Evolutionary conservation across 1,140 invertebrate genomes (phyloP).

Genomic region (Cyphomyrmex costatus): DNA sequence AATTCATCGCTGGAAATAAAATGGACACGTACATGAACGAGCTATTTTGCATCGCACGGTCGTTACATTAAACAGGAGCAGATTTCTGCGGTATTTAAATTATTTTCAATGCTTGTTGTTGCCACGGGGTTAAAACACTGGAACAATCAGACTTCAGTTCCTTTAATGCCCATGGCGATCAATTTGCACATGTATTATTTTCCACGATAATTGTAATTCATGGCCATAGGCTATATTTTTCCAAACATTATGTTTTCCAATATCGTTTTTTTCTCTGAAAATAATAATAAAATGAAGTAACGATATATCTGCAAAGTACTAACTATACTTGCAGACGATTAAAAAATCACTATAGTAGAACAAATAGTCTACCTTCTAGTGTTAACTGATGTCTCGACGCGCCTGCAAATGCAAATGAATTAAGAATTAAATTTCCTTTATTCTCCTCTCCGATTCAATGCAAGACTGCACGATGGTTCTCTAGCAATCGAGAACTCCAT

Average conservation of each 20-base stretch:
- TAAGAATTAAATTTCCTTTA: slow-evolving; percentile 38
- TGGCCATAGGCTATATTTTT: slow-evolving; percentile 23
- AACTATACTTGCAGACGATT: background rate
- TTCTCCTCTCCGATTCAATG: background rate
- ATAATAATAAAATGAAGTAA: background rate
- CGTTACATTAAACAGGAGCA: background rate
- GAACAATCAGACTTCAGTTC: slow-evolving; percentile 1
- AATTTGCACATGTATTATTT: slow-evolving; percentile 54
- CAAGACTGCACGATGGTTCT: slow-evolving; percentile 17
- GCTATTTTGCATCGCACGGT: background rate
- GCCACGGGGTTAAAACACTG: background rate
- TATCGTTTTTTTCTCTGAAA: background rate
- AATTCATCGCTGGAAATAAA: slow-evolving; percentile 48
- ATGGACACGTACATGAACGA: background rate
- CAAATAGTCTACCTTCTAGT: background rate
- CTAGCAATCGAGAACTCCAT: slow-evolving; percentile 36
- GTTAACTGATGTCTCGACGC: background rate
- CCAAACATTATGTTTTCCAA: slow-evolving; percentile 8
- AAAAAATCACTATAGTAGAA: background rate
- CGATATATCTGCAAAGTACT: background rate
- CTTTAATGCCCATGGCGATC: slow-evolving; percentile 16
- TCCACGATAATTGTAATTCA: slow-evolving; percentile 41
- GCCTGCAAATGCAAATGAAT: slow-evolving; percentile 27
- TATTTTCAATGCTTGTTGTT: slow-evolving; percentile 24
- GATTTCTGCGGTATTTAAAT: slow-evolving; percentile 53